Conservation (phyloP, 1,140 invertebrate species). For the Diabrotica virgifera region DNA sequence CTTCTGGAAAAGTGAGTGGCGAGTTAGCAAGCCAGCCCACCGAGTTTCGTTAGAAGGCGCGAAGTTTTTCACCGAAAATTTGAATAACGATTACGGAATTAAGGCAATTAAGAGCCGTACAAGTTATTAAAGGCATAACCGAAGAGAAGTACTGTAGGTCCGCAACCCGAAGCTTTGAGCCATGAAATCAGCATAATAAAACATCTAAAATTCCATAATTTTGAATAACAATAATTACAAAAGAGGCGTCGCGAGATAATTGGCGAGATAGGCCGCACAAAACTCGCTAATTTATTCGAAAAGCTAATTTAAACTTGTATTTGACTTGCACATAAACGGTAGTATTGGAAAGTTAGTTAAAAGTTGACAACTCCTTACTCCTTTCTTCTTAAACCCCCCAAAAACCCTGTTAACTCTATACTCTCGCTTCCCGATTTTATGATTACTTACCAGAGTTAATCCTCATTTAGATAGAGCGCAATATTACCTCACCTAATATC, state of each 20-base stretch:
- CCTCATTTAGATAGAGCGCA: background rate
- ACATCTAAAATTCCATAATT: conserved; percentile 47
- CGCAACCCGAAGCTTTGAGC: conserved; percentile 35
- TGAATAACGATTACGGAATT: conserved; percentile 33
- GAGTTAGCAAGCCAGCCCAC: conserved; percentile 7
- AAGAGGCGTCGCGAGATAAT: conserved; percentile 44
- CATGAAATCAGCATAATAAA: conserved; percentile 46
- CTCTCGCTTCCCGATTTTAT: conserved; percentile 6
- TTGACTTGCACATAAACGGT: conserved; percentile 48
- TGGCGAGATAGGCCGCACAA: conserved; percentile 46
- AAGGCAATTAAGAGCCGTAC: conserved; percentile 28
- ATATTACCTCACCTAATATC: too few relatives aligned
- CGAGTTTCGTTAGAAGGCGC: conserved; percentile 7
- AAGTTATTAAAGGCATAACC: conserved; percentile 35
- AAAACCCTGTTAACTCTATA: background rate
- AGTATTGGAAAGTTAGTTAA: conserved; percentile 47
- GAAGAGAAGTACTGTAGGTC: conserved; percentile 30
- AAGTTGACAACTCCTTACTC: conserved; percentile 41
- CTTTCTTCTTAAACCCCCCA: conserved; percentile 1
- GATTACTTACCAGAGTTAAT: conserved; percentile 8
- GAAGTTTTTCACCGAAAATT: conserved; percentile 25
- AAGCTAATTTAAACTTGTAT: conserved; percentile 50
- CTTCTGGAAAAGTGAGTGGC: conserved; percentile 5
- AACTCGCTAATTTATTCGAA: conserved; percentile 47
- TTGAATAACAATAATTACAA: conserved; percentile 48